Base-by-base conservation (phyloP, 2,113 vertebrate species). In the Ochotona curzoniae region DNA sequence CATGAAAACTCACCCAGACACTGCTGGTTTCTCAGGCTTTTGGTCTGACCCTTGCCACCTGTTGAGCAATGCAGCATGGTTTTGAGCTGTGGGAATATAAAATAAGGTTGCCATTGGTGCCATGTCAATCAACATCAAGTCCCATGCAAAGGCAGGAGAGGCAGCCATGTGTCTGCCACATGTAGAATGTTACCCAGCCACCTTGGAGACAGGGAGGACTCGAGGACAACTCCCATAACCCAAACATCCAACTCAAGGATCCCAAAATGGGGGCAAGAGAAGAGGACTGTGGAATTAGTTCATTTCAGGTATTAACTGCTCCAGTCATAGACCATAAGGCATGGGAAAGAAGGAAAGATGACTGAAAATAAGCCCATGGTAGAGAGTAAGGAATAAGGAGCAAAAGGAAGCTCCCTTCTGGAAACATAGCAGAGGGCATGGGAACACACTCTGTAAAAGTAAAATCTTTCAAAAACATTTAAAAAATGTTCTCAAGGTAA, bases 81-180 rank as follows among this genome's bases (percentile, higher is more conserved):
- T 20, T 57, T 47, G 88, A 95, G 95, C 90, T 94, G 74, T 90
- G 92, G 94, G 93, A 93, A 95, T 84, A 93, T 80, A 91, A 78
- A 95, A 95, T 91, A 85, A 90, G 95, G 81, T 87, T 94, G 70
- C 94, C 76, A 86, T 89, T 87, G 85, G 93, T 95, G 93, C 74
- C 84, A n/a, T 95, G 92, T 97, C 96, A 95, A 95, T 96, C 96
- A 96, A 47, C 87, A 83, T 71, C 63, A 89, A 94, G 73, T 70
- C 81, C 91, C 93, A 83, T 3, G 35, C 87, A 93, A 61, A 94
- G 78, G n/a, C 79, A 87, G 49, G 80, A 25, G 0, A 1, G 23
- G 70, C 3, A 86, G 57, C 82, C 93, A 96, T 94, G 96, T 95
- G 96, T 79, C 90, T 60, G 74, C 95, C 96, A 96, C 83, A 95